Conservation (phyloP, 1,140 invertebrate genomes). For the Drosophila saltans region DNA sequence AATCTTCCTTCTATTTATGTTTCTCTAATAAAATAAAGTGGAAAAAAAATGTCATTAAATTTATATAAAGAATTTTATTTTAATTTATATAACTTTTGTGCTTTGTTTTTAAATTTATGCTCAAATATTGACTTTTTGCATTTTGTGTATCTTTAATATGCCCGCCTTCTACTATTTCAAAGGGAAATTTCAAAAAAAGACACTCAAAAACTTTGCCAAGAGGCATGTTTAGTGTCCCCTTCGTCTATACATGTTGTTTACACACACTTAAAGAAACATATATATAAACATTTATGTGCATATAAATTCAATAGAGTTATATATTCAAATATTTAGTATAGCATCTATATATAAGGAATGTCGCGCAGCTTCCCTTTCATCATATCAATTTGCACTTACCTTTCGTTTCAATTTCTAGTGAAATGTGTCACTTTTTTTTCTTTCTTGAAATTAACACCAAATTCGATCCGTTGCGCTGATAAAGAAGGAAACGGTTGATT, state of each 20-base stretch:
- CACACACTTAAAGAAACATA: too few relatives aligned
- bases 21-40: too few relatives aligned
- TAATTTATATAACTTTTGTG: too few relatives aligned
- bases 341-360: background rate
- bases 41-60: too few relatives aligned
- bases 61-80: too few relatives aligned
- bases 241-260: background rate
- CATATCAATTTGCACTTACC: constrained; percentile 70
- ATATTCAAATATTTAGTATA: background rate
- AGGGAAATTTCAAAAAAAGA: background rate
- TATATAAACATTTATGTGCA: too few relatives aligned
- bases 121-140: too few relatives aligned
- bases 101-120: too few relatives aligned
- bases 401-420: constrained; percentile 44
- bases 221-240: background rate
- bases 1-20: background rate
- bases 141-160: background rate
- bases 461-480: constrained; percentile 42
- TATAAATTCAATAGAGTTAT: background rate
- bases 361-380: constrained; percentile 14
- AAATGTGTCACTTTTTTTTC: constrained; percentile 41
- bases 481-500: constrained; percentile 44
- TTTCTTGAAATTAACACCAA: constrained; percentile 30
- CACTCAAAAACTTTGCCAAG: background rate
- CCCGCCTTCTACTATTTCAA: background rate